A percentile compares a stretch with the other conserved stretches of the same genome.
Conservation (phyloP, 2,888 invertebrate genomes). For the Callimorpha dominula region DNA sequence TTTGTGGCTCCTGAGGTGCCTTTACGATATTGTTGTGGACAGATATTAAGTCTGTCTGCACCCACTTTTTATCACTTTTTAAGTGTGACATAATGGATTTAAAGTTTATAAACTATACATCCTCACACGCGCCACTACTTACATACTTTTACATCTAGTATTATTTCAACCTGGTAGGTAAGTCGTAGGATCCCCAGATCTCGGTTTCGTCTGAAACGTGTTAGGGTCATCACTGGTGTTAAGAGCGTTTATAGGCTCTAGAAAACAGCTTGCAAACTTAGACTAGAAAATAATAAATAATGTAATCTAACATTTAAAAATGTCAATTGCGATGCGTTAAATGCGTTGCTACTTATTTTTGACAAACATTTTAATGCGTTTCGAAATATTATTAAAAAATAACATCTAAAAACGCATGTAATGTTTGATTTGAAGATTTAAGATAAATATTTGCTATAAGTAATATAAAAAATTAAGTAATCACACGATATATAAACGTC, state of each 20-base stretch:
- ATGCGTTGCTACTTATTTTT: not conserved
- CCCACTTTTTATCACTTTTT: slow-evolving; percentile 25
- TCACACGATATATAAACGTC: not conserved
- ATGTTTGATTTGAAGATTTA: no score
- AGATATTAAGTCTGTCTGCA: slow-evolving; percentile 40
- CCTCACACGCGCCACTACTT: not conserved
- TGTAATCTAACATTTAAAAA: no score
- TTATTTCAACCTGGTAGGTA: no score
- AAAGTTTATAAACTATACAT: slow-evolving; percentile 10
- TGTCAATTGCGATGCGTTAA: not conserved
- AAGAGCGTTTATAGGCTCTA: no score
- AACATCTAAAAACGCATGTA: not conserved
- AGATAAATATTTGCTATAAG: not conserved
- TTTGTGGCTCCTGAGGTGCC: slow-evolving; percentile 58
- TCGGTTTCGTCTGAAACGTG: no score
- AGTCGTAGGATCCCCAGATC: no score
- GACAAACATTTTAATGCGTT: not conserved
- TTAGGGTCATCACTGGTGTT: no score
- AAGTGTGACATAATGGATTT: slow-evolving; percentile 31
- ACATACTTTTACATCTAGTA: not conserved
- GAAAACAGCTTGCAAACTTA: no score
- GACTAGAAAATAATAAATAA: no score
- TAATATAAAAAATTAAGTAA: not conserved
- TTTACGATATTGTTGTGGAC: slow-evolving; percentile 37
- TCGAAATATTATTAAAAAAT: not conserved